phyloP scores from a whole-genome alignment of 2,888 invertebrate species.

The Drosophila testacea region DNA sequence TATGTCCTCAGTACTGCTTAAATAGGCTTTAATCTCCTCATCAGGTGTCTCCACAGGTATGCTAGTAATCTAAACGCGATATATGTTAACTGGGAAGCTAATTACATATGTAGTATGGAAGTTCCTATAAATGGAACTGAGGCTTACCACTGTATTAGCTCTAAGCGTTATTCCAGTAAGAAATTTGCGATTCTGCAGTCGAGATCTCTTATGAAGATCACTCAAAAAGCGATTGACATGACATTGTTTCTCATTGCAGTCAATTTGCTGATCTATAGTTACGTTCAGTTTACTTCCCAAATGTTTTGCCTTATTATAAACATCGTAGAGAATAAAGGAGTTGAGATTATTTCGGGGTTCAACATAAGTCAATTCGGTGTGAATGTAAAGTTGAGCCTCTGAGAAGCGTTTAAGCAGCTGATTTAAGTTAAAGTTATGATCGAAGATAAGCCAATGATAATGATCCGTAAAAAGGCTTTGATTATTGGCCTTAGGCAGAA shows the following conservation, averaged over 20 bases:
- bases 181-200: slow-evolving; percentile 73
- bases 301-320: slow-evolving; percentile 83
- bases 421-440: slow-evolving; percentile 32
- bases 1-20: slow-evolving; percentile 45
- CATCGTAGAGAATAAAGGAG: slow-evolving; percentile 74
- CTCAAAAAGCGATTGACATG: slow-evolving; percentile 59
- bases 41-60: slow-evolving; percentile 55
- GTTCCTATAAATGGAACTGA: background rate
- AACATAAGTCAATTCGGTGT: slow-evolving; percentile 79
- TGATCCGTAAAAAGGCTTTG: slow-evolving; percentile 59
- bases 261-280: slow-evolving; percentile 72
- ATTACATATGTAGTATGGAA: no score
- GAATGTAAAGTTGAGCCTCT: slow-evolving; percentile 68
- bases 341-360: background rate
- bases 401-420: slow-evolving; percentile 58
- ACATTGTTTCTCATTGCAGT: slow-evolving; percentile 60
- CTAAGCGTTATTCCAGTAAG: slow-evolving; percentile 78
- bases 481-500: slow-evolving; percentile 61
- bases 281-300: slow-evolving; percentile 82
- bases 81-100: background rate
- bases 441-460: slow-evolving; percentile 81
- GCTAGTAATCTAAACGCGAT: slow-evolving; percentile 50
- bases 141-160: slow-evolving; percentile 71
- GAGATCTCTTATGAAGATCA: slow-evolving; percentile 61
- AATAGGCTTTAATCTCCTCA: slow-evolving; percentile 43